A percentile compares a stretch with the other conserved stretches of the same genome.
These are phyloP conservation scores for Meriones psammophilus DNA, from an alignment of 2,797 vertebrate genomes.

Conservation along the genomic window DNA sequence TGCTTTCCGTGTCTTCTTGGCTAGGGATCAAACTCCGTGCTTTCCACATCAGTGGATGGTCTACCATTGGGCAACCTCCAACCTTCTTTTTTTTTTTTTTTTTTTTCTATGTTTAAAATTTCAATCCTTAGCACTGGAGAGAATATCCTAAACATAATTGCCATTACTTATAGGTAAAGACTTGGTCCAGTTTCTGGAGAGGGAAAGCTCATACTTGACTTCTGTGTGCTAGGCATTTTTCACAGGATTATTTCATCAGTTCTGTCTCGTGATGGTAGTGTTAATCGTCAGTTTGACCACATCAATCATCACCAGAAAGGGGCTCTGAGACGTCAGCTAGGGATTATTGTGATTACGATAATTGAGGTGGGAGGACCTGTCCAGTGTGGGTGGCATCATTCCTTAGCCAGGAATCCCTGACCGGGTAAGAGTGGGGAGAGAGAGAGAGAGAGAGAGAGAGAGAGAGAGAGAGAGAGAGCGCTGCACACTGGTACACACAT, in stretches of 20 bases:
- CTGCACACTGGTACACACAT: neutral
- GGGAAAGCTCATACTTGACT: neutral
- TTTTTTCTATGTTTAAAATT: neutral
- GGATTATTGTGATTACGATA: neutral
- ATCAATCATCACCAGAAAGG: neutral
- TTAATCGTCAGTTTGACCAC: neutral
- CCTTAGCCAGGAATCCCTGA: neutral
- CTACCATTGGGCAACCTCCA: no score
- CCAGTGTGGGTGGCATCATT: neutral
- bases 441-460: neutral
- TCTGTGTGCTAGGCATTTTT: neutral
- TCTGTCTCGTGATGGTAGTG: neutral
- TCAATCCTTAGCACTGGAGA: neutral
- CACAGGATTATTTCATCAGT: neutral
- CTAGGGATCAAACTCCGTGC: neutral
- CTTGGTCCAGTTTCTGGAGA: neutral
- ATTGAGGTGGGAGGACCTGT: neutral
- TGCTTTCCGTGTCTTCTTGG: neutral
- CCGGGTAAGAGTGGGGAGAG: neutral
- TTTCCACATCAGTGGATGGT: neutral
- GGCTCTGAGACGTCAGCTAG: neutral
- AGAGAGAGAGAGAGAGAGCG: neutral
- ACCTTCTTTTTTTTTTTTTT: no score
- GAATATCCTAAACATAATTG: neutral
- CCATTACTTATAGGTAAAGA: neutral